Conservation (phyloP, 2,113 vertebrate species). For the Pelvicachromis taeniatus region DNA sequence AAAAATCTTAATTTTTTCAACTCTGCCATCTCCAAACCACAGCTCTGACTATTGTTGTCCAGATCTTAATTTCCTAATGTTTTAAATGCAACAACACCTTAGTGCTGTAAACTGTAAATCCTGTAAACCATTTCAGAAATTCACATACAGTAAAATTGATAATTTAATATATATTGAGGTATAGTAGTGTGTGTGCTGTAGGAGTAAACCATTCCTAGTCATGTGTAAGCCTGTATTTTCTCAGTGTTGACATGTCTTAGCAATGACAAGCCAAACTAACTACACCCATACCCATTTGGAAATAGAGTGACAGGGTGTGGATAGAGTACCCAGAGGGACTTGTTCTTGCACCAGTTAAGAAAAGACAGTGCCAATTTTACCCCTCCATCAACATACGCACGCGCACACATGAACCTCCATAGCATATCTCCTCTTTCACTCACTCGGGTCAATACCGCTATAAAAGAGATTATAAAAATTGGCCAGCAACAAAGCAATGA, state of each 20-base stretch:
- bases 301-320: conserved; percentile 34
- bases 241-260: conserved; percentile 24
- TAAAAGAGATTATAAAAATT: conserved; percentile 62
- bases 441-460: conserved; percentile 48
- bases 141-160: not conserved
- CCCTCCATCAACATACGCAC: conserved; percentile 9
- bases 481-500: conserved; percentile 45
- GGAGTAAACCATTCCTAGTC: not conserved
- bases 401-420: not conserved
- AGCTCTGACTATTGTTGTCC: not conserved
- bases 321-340: conserved; percentile 40
- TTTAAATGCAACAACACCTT: not conserved
- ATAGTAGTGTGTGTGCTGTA: not conserved
- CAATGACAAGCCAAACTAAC: conserved; percentile 36
- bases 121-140: not conserved
- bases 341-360: conserved; percentile 58
- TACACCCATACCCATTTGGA: conserved; percentile 26
- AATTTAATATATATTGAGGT: not conserved
- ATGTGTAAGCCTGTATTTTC: not conserved
- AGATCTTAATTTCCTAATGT: not conserved
- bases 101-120: not conserved
- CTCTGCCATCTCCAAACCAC: not conserved
- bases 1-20: not conserved
- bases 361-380: conserved; percentile 48
- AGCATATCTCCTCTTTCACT: conserved; percentile 21